Conservation (phyloP, 2,113 vertebrate genomes). For the Hystrix cristata region DNA sequence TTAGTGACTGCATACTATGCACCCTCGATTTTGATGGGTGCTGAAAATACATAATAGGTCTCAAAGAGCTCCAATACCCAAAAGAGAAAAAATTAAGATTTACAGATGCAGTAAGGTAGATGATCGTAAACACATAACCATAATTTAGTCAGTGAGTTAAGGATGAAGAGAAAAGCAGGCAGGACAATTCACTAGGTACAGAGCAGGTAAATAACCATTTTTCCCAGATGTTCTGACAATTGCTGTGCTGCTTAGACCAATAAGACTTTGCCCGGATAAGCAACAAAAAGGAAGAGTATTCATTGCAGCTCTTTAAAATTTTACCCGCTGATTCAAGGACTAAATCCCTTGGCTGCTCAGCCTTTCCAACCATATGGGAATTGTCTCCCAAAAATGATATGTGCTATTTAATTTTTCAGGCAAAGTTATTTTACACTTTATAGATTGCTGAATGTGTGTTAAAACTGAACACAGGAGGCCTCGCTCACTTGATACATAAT, state of each 20-base stretch:
- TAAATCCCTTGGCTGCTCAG: not conserved
- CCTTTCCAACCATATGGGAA: not conserved
- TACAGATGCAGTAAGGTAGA: not conserved
- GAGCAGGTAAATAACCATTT: not conserved
- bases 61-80: not conserved
- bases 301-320: not conserved
- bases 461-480: not conserved
- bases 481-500: slow-evolving; percentile 16
- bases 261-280: not conserved
- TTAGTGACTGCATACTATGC: not conserved
- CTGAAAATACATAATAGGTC: not conserved
- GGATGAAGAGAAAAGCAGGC: not conserved
- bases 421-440: not conserved
- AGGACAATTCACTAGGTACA: not conserved
- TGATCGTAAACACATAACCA: fast-evolving
- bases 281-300: not conserved
- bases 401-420: slow-evolving; percentile 25
- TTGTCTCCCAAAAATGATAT: not conserved
- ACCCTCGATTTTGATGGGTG: not conserved
- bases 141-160: not conserved
- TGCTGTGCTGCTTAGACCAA: not conserved
- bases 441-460: slow-evolving; percentile 25
- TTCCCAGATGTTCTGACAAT: not conserved
- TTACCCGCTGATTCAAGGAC: not conserved
- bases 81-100: not conserved